Evolutionary conservation across 2,113 vertebrate species (phyloP), one percentile per base, ranked within the genome.

Genomic region (Gadus macrocephalus): DNA sequence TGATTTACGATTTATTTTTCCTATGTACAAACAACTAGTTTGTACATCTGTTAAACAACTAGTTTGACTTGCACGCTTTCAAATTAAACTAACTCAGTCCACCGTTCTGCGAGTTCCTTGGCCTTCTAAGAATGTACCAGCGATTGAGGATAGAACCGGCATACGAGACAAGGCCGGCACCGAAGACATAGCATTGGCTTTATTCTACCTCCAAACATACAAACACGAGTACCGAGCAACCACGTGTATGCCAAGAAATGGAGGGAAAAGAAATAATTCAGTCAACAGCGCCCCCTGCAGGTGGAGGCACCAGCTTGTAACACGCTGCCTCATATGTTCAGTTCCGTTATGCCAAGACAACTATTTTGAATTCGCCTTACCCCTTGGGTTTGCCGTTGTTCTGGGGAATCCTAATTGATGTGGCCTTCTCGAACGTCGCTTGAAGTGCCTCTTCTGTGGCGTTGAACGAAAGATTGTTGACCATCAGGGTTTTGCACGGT

Each of bases 351-450:
- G 11, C 42, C 42, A 49, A 49, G 42, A 49, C 31, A 7, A 35
- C 42, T 49, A 49, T 9, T 49, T 49, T 7, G 5, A 49, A 49
- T 9, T 12, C 2, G 42, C 42, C 87, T 42, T 81, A 99, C 96
- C 97, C 96, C 90, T 96, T 98, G n/a, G 94, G 78, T 77, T 93
- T 92, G 76, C 96, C 96, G 68, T 95, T 94, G 85, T 87, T 95
- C 81, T 96, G 95, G 71, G 95, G 95, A 78, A 98, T 89, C 85
- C 91, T 94, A 81, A 98, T 92, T 0, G 93, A 89, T 7, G 94
- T 88, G 0, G 96, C 95, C 70, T 98, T 98, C 69, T 96, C 96
- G 78, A 98, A 99, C 4, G 95, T 73, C 68, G 94, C 92, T 68
- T 96, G 95, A 0, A 99, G 89, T 14, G 82, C 83, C 1, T 95